These are phyloP conservation scores for Furcula furcula DNA, from an alignment of 2,888 invertebrate genomes.

Conservation along the genomic window DNA sequence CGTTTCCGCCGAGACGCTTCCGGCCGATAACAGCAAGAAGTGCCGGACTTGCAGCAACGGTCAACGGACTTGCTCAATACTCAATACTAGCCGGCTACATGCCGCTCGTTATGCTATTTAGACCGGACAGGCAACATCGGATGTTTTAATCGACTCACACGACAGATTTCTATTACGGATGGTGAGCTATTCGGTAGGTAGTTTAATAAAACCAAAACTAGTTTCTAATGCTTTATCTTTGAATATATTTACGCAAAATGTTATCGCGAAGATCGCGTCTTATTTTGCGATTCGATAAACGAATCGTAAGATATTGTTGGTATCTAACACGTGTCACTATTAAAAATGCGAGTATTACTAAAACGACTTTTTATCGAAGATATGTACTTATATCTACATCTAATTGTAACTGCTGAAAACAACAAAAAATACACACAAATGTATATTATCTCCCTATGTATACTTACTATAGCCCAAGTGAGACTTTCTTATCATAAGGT, in stretches of 20 bases:
- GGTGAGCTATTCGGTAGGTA: background rate
- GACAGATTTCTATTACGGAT: background rate
- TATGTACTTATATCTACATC: too few species aligned
- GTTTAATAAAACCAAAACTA: background rate
- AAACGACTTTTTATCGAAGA: conserved; percentile 2
- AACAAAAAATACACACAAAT: too few species aligned
- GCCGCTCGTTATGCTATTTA: conserved; percentile 28
- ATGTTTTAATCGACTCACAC: conserved; percentile 15
- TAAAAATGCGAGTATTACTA: background rate
- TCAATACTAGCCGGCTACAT: conserved; percentile 23
- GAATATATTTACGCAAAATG: too few species aligned
- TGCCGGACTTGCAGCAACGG: conserved; percentile 54
- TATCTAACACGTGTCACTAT: background rate
- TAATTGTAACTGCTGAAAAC: too few species aligned
- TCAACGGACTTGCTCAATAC: conserved; percentile 62
- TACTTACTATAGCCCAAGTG: too few species aligned
- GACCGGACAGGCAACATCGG: conserved; percentile 26
- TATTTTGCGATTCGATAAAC: too few species aligned
- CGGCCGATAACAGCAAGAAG: conserved; percentile 73
- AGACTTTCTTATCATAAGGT: too few species aligned
- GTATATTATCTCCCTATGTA: too few species aligned
- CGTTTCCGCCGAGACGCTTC: conserved; percentile 73
- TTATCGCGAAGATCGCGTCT: too few species aligned
- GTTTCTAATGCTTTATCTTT: background rate
- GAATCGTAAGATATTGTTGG: too few species aligned